Evolutionary conservation across 1,140 invertebrate genomes (phyloP), one percentile per base, ranked within the genome.

Genomic region (Aphidius gifuensis): DNA sequence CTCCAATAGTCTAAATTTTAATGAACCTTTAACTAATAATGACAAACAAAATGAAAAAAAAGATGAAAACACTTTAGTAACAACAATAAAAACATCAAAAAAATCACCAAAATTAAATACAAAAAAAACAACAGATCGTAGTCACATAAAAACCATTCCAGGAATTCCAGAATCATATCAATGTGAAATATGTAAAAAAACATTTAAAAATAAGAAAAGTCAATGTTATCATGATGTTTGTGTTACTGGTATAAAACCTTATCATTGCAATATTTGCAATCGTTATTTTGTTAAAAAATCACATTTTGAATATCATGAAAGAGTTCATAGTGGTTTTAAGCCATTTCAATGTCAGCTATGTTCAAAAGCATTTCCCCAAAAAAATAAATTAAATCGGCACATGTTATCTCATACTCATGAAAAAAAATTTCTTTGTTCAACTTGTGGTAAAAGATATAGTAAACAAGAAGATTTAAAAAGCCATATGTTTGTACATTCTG

Each of bases 291-390:
- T 76, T 0, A 80, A 79, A 56, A 67, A 73, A 23, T 78, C 76
- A 47, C 80, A 81, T 51, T 80, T 73, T 58, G 77, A 79, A 50
- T 81, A 81, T 68, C 80, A 81, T 50, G 76, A 80, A 62, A 85
- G 94, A 56, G 88, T 89, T 5, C 91, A 92, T 68, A 89, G 85
- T 0, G 90, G 90, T 9, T 89, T 92, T 69, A 89, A 90, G 73
- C 89, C 89, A 0, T 91, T 87, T 69, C 89, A 90, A 73, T 93
- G 91, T 73, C 83, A 83, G 38, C 82, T 88, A 57, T 92, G 91
- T 71, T 87, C 77, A 1, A 80, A 80, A 66, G 73, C 77, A 21
- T 81, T 81, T 69, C 72, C 74, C 4, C 75, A 78, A 45, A 69
- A 68, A 44, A 79, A 78, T 49, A 81, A 81, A 68, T 83, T 96